Evolutionary conservation across 2,797 vertebrate species (phyloP), one percentile per base, ranked within the genome.

Genomic region (Sciurus carolinensis): DNA sequence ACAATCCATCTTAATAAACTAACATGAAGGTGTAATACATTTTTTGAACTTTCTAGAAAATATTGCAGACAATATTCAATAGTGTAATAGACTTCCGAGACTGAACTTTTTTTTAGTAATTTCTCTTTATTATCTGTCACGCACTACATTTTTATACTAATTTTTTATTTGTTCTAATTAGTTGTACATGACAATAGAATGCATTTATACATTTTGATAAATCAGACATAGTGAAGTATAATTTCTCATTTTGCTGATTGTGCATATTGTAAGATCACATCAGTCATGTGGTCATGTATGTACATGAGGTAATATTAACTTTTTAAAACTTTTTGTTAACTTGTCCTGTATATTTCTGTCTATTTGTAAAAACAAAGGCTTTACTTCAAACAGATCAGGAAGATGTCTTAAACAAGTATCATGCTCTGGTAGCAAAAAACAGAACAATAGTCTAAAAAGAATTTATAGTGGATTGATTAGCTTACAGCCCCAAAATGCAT

Each of bases 21-120:
- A 69, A 77, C 1, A 81, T 54, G 67, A 72, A 64, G 82, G 39
- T 50, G 36, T 75, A 80, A 47, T 22, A 28, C 6, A 57, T 71
- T 81, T 13, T 77, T 77, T 94, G 15, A 93, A 50, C 42, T 92
- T 90, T 89, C 77, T 95, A 95, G 82, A 67, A 80, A 82, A 80
- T 13, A 44, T n/a, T 84, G 57, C 67, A 57, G 71, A 86, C 44
- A 66, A 33, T 80, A 62, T 66, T 92, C 15, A 62, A 7, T 28
- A 26, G 26, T 47, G 26, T 0, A 52, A 22, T 12, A 79, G 57
- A 3, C 17, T 20, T 83, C 13, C 13, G 42, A 80, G 47, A 54
- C 14, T 77, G n/a, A 90, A 33, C 22, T 24, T 59, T 85, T 76
- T 80, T 36, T 47, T 47, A 47, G 44, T 7, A 47, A 47, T 47